phyloP scores from a whole-genome alignment of 2,888 invertebrate species.

The Xanthia togata region DNA sequence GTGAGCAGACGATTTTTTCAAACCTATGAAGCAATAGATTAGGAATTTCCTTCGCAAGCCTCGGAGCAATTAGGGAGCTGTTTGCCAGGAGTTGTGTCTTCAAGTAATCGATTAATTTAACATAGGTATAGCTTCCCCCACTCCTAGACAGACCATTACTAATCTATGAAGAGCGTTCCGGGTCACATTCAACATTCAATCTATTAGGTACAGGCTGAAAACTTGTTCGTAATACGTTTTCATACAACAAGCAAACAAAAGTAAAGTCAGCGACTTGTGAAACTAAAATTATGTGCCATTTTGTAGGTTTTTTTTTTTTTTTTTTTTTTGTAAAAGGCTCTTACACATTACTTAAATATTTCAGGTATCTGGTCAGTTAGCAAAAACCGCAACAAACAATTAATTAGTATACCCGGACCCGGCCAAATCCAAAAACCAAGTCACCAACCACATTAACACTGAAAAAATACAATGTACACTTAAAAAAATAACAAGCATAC shows the following conservation, averaged over 20 bases:
- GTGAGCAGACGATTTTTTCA: too few relatives aligned
- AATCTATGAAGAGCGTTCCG: background rate
- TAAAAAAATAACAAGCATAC: slow-evolving; percentile 34
- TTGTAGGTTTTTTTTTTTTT: too few relatives aligned
- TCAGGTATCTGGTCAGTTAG: too few relatives aligned
- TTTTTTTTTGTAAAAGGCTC: too few relatives aligned
- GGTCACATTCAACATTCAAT: background rate
- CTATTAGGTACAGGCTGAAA: background rate
- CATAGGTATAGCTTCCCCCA: background rate
- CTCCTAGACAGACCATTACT: background rate
- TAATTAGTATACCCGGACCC: background rate
- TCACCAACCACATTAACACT: background rate
- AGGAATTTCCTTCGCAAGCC: background rate
- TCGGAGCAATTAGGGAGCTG: too few relatives aligned
- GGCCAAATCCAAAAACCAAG: slow-evolving; percentile 4
- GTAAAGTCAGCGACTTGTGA: too few relatives aligned
- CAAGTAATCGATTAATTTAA: background rate
- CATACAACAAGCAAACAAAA: too few relatives aligned
- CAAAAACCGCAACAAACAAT: background rate
- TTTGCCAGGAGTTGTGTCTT: background rate
- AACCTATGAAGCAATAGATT: background rate
- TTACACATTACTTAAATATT: background rate
- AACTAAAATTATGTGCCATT: too few relatives aligned
- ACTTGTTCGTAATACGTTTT: background rate
- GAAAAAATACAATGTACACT: slow-evolving; percentile 11